phyloP scores from a whole-genome alignment of 2,113 vertebrate species.

The Nothocercus nigrocapillus region DNA sequence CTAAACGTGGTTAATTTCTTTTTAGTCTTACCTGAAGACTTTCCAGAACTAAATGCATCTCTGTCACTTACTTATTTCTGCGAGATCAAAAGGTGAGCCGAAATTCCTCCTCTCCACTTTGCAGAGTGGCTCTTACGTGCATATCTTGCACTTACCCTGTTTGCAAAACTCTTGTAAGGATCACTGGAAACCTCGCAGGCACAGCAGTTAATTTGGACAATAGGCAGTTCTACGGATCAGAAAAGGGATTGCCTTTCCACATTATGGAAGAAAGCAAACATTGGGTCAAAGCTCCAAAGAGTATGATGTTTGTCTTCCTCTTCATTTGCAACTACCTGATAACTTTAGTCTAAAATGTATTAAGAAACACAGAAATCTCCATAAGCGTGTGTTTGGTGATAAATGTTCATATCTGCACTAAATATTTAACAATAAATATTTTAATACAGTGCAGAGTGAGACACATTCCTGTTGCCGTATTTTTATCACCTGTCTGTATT shows the following conservation, averaged over 20 bases:
- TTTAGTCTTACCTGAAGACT: background rate
- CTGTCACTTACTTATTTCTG: background rate
- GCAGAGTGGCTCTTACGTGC: background rate
- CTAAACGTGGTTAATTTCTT: background rate
- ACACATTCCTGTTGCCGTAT: background rate
- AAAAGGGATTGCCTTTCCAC: background rate
- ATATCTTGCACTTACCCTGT: background rate
- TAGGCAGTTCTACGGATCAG: background rate
- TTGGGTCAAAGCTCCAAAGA: background rate
- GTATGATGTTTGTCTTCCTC: background rate
- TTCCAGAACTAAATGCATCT: background rate
- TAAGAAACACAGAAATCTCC: background rate
- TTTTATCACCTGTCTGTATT: background rate
- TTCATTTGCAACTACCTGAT: background rate
- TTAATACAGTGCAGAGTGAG: background rate
- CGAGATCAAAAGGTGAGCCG: background rate
- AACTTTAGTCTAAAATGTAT: background rate
- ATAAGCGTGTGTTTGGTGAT: background rate
- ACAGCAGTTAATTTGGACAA: background rate
- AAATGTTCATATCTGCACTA: background rate
- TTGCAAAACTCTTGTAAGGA: background rate
- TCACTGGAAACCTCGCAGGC: rapidly evolving
- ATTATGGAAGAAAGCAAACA: background rate
- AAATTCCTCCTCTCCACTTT: background rate
- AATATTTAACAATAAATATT: background rate